Evolutionary conservation across 1,140 invertebrate species (phyloP).

Genomic region (Tetranychus urticae): DNA sequence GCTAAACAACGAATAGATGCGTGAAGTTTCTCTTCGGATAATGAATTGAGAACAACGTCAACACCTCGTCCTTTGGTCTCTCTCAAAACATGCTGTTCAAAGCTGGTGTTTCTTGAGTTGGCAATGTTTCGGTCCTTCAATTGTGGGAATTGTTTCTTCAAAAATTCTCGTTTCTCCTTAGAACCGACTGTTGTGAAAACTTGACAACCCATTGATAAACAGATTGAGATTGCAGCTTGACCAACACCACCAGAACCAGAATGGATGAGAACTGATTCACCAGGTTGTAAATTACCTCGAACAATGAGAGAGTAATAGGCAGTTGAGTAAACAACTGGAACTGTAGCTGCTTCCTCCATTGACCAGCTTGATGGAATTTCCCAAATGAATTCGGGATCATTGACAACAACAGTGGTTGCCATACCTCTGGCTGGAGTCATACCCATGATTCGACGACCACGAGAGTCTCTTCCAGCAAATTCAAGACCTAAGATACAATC

Average conservation of each 20-base stretch:
- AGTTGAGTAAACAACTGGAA: constrained; percentile 75
- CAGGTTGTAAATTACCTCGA: constrained; percentile 50
- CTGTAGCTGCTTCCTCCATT: constrained; percentile 68
- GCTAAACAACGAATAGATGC: constrained; percentile 74
- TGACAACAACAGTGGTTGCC: constrained; percentile 61
- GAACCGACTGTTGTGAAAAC: constrained; percentile 54
- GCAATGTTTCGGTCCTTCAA: constrained; percentile 27
- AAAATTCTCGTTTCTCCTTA: constrained; percentile 23
- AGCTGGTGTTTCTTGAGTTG: constrained; percentile 28
- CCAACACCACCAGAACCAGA: constrained; percentile 90
- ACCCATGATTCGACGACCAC: constrained; percentile 67
- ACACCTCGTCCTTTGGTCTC: constrained; percentile 42
- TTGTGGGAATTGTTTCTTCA: constrained; percentile 25
- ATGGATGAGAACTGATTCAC: constrained; percentile 70
- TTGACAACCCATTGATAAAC: constrained; percentile 56
- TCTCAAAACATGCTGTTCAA: constrained; percentile 23
- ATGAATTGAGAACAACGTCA: constrained; percentile 74
- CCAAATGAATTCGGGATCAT: constrained; percentile 63
- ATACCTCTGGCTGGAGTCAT: constrained; percentile 64
- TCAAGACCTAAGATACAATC: constrained; percentile 38
- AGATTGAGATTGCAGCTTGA: constrained; percentile 77
- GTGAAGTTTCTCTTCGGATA: constrained; percentile 70
- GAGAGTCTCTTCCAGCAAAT: constrained; percentile 44
- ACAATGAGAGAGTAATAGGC: constrained; percentile 35
- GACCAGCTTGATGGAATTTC: constrained; percentile 67